Conservation (phyloP, 2,888 invertebrate genomes). For the Acleris emargana region DNA sequence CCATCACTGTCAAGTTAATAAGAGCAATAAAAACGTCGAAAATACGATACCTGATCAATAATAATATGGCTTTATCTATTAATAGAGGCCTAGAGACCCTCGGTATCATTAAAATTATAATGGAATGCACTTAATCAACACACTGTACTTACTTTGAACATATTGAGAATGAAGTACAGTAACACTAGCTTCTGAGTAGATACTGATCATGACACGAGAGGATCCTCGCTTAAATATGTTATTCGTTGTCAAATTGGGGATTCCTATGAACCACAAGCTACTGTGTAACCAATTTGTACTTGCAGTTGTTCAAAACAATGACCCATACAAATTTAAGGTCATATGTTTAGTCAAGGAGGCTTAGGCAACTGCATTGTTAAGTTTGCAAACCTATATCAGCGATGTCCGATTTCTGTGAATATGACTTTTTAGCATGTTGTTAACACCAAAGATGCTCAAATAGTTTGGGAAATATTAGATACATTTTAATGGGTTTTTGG, state of each 20-base stretch:
- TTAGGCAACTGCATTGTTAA: not conserved
- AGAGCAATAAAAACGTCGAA: no score
- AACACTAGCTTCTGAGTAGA: slow-evolving; percentile 12
- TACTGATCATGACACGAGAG: slow-evolving; percentile 10
- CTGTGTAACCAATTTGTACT: slow-evolving; percentile 3
- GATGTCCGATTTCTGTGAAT: slow-evolving; percentile 22
- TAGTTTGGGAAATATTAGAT: not conserved
- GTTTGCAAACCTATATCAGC: slow-evolving; percentile 11
- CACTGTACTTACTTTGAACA: slow-evolving; percentile 28
- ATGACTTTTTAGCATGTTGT: slow-evolving; percentile 18
- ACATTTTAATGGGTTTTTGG: not conserved
- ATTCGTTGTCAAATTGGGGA: slow-evolving; percentile 12
- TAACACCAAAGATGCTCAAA: slow-evolving; percentile 11
- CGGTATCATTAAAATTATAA: not conserved
- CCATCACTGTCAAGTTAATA: no score
- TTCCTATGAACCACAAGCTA: slow-evolving; percentile 7
- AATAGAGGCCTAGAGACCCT: no score
- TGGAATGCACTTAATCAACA: not conserved
- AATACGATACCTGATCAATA: no score
- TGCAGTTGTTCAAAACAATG: slow-evolving; percentile 7
- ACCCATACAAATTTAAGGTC: not conserved
- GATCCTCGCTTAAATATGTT: slow-evolving; percentile 23
- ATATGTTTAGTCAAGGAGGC: no score
- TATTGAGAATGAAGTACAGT: slow-evolving; percentile 6
- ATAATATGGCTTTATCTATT: no score